Evolutionary conservation across 2,888 invertebrate species (phyloP).

Genomic region (Willowsia nigromaculata): DNA sequence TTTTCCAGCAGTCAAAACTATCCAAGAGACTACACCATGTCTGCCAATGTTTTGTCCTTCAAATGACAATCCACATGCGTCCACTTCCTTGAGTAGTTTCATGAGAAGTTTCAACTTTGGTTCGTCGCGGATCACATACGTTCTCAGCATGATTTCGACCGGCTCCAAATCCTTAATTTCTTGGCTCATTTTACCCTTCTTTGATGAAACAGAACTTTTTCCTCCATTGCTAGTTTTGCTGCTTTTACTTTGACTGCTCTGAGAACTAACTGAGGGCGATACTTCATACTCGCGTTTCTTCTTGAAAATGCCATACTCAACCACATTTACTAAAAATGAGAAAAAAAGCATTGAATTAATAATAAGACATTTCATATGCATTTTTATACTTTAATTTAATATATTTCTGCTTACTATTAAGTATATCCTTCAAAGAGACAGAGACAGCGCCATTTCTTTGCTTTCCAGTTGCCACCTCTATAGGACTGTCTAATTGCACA

Average conservation of each 20-base stretch:
- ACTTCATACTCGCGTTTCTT: conserved; percentile 61
- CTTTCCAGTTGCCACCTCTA: conserved; percentile 70
- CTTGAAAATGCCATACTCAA: conserved; percentile 68
- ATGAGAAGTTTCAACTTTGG: conserved; percentile 63
- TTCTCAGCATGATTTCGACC: conserved; percentile 71
- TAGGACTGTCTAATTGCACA: conserved; percentile 54
- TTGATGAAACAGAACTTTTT: conserved; percentile 40
- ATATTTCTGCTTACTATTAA: conserved; percentile 57
- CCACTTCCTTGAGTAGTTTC: conserved; percentile 73
- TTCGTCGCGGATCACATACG: conserved; percentile 70
- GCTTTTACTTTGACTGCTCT: conserved; percentile 11
- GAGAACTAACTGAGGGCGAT: not conserved
- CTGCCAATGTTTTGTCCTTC: conserved; percentile 80
- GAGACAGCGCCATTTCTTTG: conserved; percentile 47
- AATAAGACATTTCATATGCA: not conserved
- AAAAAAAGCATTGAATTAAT: not conserved
- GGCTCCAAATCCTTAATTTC: conserved; percentile 69
- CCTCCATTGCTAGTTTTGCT: conserved; percentile 8
- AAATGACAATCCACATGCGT: conserved; percentile 73
- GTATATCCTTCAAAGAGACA: conserved; percentile 60
- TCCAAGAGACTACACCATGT: conserved; percentile 80
- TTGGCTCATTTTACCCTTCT: conserved; percentile 41
- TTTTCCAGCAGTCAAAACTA: conserved; percentile 79
- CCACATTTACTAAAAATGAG: conserved; percentile 53
- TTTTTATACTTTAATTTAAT: not conserved